These are phyloP conservation scores for Percopsis omiscomaycus DNA, from an alignment of 2,797 vertebrate species.

Conservation along the genomic window DNA sequence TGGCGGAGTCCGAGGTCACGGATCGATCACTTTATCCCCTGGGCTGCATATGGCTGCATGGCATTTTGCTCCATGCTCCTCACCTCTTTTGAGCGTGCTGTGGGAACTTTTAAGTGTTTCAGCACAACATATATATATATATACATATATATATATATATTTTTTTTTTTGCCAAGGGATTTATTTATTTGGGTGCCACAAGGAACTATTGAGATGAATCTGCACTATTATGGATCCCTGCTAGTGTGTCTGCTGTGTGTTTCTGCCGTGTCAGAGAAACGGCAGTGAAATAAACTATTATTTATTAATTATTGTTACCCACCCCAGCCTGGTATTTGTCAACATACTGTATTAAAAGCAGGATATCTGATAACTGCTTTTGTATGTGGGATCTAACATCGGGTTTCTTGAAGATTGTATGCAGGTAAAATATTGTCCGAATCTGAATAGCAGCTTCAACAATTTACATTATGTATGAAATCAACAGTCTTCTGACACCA, in stretches of 20 bases:
- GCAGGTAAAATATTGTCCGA: constrained; percentile 5
- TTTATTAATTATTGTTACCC: neutral
- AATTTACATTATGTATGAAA: constrained; percentile 27
- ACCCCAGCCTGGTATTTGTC: too few species aligned
- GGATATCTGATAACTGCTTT: constrained; percentile 6
- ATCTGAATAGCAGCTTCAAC: constrained; percentile 27
- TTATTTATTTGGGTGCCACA: constrained; percentile 45
- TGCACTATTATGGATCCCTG: constrained; percentile 15
- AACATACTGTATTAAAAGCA: neutral
- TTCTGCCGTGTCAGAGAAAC: neutral
- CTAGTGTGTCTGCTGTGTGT: constrained; percentile 5
- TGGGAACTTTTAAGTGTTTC: constrained; percentile 55
- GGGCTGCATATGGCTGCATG: constrained; percentile 61
- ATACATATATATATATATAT: neutral
- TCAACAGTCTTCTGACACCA: neutral
- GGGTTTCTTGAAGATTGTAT: constrained; percentile 1
- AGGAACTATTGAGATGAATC: constrained; percentile 42
- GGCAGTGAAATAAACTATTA: constrained; percentile 1
- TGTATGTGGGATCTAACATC: constrained; percentile 17
- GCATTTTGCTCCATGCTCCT: constrained; percentile 54
- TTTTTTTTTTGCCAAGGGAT: constrained; percentile 40
- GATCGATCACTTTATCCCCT: constrained; percentile 70
- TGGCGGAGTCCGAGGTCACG: constrained; percentile 72
- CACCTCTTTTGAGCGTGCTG: constrained; percentile 51
- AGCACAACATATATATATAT: constrained; percentile 25